Evolutionary conservation across 2,888 invertebrate genomes (phyloP), one percentile per base, ranked within the genome.

Genomic region (Miltochrista miniata): DNA sequence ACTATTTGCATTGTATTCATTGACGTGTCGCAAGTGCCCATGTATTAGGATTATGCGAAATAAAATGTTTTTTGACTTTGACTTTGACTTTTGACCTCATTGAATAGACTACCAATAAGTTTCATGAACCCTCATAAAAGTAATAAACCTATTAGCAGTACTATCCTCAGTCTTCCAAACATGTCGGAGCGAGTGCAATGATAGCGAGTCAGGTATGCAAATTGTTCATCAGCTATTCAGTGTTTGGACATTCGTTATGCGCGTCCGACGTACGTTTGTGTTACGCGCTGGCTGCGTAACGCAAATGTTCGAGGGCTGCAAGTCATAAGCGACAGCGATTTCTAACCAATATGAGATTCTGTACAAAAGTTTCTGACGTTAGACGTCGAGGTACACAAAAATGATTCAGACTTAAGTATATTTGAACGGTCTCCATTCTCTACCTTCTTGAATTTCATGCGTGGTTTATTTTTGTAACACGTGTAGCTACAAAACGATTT

Each of bases 191-290:
- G 74, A 65, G 66, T 66, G 79, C 75, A 63, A 67, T 68, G 18
- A 81, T 79, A 76, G 70, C 72, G 81, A 81, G 83, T 88, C 87
- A 83, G 84, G 78, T 88, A 90, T 90, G 90, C 88, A 90, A 89
- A 90, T 90, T 90, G 88, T 85, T 88, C 90, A 90, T 90, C 89
- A 89, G 88, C 79, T 86, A 90, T 90, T 90, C 90, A 89, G 81
- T 90, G 90, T 90, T 90, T 90, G 90, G 87, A 83, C 90, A 89
- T 90, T 90, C 90, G 90, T 90, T 90, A 90, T 89, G 89, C 90
- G 82, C 73, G 80, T 75, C 75, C 79, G 56, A 64, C 68, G 77
- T 70, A 73, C 61, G 68, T 41, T 48, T 67, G 70, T 76, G 77
- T 73, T 72, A 75, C 79, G 79, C 69, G 68, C 54, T 48, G 46